Percentiles rank a stretch among this genome's conserved stretches.
phyloP scores from a whole-genome alignment of 2,888 invertebrate genomes.

The Rhagonycha fulva region DNA sequence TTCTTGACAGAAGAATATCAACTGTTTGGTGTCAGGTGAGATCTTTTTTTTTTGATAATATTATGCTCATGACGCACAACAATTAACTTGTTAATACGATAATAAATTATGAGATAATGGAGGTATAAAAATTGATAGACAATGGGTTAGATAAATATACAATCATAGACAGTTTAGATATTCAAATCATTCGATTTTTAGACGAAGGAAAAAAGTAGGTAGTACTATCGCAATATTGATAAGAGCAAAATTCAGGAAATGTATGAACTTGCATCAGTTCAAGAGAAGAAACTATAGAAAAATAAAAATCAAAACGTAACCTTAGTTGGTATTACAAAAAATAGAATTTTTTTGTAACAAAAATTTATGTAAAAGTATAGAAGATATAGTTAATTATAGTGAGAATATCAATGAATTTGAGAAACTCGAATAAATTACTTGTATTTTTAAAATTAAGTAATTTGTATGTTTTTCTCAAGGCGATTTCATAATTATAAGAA shows the following conservation, averaged over 20 bases:
- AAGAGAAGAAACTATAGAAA: not conserved
- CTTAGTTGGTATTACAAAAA: too few species aligned
- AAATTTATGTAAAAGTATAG: too few species aligned
- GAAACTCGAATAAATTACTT: not conserved
- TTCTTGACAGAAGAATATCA: slow-evolving; percentile 74
- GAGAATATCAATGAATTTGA: not conserved
- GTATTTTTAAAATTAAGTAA: not conserved
- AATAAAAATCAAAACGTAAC: too few species aligned
- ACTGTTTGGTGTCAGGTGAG: slow-evolving; percentile 81
- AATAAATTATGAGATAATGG: not conserved
- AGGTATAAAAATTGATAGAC: not conserved
- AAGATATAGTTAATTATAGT: too few species aligned
- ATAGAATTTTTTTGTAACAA: too few species aligned
- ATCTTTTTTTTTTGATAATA: slow-evolving; percentile 3
- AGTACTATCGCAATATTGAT: not conserved
- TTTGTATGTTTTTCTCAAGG: not conserved
- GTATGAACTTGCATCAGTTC: not conserved
- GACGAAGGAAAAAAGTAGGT: not conserved
- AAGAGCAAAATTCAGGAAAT: not conserved
- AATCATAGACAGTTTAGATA: not conserved
- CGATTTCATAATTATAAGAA: not conserved
- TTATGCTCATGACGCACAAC: not conserved
- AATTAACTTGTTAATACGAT: not conserved
- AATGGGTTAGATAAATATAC: not conserved
- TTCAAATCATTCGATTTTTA: not conserved